Percentiles rank a stretch among this genome's conserved stretches.
Conservation (phyloP, 2,797 vertebrate genomes). For the Channallabes apus region DNA sequence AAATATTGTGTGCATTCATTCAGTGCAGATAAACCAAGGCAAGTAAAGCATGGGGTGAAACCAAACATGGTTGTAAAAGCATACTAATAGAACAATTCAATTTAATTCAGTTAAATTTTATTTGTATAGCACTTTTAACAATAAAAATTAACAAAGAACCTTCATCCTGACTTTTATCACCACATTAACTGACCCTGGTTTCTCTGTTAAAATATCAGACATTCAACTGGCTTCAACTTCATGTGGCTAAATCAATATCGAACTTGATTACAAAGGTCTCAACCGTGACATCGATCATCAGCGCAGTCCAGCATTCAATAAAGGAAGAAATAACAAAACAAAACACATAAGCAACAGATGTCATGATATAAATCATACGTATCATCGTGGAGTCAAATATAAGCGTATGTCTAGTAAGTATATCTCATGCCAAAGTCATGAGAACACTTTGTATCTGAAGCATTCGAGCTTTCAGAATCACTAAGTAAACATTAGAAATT, state of each 20-base stretch:
- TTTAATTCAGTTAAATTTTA: no score
- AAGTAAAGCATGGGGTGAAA: not conserved
- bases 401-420: slow-evolving; percentile 36
- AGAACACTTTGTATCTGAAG: slow-evolving; percentile 53
- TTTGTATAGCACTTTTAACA: no score
- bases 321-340: slow-evolving; percentile 7
- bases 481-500: slow-evolving; percentile 66
- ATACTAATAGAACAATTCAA: not conserved
- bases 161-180: not conserved
- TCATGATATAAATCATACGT: slow-evolving; percentile 44
- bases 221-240: not conserved
- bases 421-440: slow-evolving; percentile 68
- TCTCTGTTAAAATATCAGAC: not conserved
- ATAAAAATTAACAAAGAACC: not conserved
- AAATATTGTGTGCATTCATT: not conserved
- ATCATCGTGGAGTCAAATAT: slow-evolving; percentile 21
- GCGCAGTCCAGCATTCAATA: slow-evolving; percentile 5
- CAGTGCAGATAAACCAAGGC: not conserved
- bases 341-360: slow-evolving; percentile 26
- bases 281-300: not conserved
- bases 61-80: not conserved
- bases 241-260: not conserved
- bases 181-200: not conserved
- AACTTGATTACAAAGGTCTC: not conserved
- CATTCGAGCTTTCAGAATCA: slow-evolving; percentile 57